phyloP scores from a whole-genome alignment of 2,888 invertebrate genomes.

The Syrphus vitripennis region DNA sequence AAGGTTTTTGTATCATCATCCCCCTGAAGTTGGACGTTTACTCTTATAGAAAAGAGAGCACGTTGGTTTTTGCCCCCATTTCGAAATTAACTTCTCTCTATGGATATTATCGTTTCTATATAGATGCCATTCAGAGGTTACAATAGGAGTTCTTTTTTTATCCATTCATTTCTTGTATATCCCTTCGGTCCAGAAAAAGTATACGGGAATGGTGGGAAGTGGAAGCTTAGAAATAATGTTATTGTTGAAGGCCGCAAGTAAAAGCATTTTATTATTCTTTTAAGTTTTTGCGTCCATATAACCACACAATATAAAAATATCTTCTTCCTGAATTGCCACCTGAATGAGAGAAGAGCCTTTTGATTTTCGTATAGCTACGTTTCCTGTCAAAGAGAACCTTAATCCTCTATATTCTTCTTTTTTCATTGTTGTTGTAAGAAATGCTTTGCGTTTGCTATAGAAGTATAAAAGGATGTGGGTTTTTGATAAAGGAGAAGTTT shows the following conservation, averaged over 20 bases:
- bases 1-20: not conserved
- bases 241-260: constrained; percentile 5
- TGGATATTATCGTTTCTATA: constrained; percentile 2
- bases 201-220: not conserved
- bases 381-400: constrained; percentile 13
- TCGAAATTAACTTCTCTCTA: constrained; percentile 49
- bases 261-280: constrained; percentile 21
- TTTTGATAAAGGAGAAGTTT: not conserved
- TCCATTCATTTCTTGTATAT: constrained; percentile 42
- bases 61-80: constrained; percentile 34
- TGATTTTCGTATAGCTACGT: not conserved
- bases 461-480: not conserved
- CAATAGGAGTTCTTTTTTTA: not conserved
- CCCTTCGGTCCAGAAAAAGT: not conserved
- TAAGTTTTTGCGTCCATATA: constrained; percentile 1
- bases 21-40: not conserved
- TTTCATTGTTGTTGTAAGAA: not conserved
- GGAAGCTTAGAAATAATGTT: not conserved
- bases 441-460: too few relatives aligned
- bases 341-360: constrained; percentile 35
- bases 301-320: constrained; percentile 34
- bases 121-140: not conserved
- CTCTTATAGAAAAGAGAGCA: constrained; percentile 34
- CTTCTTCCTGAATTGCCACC: constrained; percentile 45
- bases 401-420: constrained; percentile 7